Conservation (phyloP, 2,113 vertebrate genomes). For the Prietella phreatophila region DNA sequence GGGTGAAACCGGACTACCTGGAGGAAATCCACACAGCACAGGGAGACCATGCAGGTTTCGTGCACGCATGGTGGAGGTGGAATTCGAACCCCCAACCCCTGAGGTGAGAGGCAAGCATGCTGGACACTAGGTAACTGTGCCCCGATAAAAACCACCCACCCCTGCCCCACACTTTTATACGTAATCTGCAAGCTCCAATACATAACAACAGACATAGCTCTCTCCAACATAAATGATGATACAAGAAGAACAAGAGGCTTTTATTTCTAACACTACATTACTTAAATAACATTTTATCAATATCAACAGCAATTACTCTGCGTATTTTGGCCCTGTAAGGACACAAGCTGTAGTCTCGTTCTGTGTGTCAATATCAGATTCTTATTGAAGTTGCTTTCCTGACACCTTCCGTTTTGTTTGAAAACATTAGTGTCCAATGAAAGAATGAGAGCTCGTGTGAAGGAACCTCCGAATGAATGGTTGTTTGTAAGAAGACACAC, state of each 20-base stretch:
- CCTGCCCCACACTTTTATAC: background rate
- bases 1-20: too few relatives aligned
- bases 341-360: background rate
- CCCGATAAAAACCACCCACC: too few relatives aligned
- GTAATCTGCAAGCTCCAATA: background rate
- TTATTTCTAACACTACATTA: too few relatives aligned
- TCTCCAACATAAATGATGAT: background rate
- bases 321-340: background rate
- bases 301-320: background rate
- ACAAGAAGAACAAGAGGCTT: background rate
- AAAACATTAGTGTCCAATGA: background rate
- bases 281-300: background rate
- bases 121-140: too few relatives aligned
- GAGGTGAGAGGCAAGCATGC: too few relatives aligned
- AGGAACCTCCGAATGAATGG: slow-evolving; percentile 7
- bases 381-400: background rate
- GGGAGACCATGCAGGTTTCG: too few relatives aligned
- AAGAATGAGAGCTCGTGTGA: background rate
- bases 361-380: too few relatives aligned
- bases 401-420: background rate
- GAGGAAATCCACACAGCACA: too few relatives aligned
- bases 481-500: slow-evolving; percentile 35
- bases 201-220: background rate
- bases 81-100: too few relatives aligned
- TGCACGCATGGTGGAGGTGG: too few relatives aligned